Conservation (phyloP, 53 echinoderm and acorn worm species). For the Crossaster papposus region DNA sequence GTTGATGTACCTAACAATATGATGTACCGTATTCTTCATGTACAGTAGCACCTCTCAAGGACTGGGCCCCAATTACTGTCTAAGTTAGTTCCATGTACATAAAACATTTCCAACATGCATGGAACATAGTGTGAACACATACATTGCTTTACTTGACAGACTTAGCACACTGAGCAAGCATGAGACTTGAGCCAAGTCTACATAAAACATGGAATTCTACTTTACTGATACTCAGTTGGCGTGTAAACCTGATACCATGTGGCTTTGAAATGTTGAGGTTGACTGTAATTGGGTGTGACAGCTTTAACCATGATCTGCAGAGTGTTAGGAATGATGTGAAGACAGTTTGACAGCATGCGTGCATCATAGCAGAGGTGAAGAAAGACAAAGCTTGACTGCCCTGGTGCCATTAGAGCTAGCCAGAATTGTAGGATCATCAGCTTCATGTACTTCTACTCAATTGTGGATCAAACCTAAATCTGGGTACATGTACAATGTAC, state of each 20-base stretch:
- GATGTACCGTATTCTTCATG: too few species aligned
- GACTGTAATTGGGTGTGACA: constrained; percentile 57
- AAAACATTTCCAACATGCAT: too few species aligned
- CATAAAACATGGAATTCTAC: background rate
- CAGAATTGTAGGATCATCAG: constrained; percentile 21
- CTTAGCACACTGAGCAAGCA: too few species aligned
- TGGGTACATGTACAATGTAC: background rate
- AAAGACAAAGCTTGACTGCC: constrained; percentile 5
- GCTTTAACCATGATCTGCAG: constrained; percentile 38
- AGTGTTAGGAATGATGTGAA: constrained; percentile 51
- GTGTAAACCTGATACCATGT: constrained; percentile 14
- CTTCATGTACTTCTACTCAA: background rate
- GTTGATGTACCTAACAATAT: too few species aligned
- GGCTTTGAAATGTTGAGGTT: constrained; percentile 42
- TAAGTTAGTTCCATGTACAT: too few species aligned
- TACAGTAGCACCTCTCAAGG: too few species aligned
- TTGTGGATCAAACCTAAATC: background rate
- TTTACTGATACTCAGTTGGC: background rate
- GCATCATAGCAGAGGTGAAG: constrained; percentile 29
- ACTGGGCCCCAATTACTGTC: too few species aligned
- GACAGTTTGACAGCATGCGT: constrained; percentile 50
- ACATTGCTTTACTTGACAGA: too few species aligned
- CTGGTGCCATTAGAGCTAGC: background rate
- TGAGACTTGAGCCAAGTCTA: background rate
- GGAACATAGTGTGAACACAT: too few species aligned